Percentiles rank a stretch among this genome's conserved stretches.
Evolutionary conservation across 2,888 invertebrate genomes (phyloP).

Genomic region (Melipona beecheii): DNA sequence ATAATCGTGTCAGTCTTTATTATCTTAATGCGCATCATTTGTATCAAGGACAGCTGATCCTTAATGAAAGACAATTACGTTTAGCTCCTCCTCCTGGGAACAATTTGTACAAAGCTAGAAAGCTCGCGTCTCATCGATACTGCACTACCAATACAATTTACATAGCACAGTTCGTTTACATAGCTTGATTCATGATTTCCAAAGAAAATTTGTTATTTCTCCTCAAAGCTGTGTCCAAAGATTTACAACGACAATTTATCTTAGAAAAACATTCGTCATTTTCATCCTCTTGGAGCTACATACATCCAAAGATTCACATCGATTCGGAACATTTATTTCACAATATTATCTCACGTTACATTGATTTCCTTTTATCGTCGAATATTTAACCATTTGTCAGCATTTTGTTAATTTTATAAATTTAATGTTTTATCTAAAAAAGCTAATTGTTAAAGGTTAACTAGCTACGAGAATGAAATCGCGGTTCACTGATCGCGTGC

Average conservation of each 20-base stretch:
- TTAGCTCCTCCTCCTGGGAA: not conserved
- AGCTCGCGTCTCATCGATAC: slow-evolving; percentile 23
- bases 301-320: not conserved
- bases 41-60: slow-evolving; percentile 2
- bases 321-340: not conserved
- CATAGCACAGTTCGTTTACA: not conserved
- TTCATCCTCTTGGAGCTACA: not conserved
- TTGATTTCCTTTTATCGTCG: not conserved
- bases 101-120: not conserved
- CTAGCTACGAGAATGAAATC: not conserved
- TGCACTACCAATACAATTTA: slow-evolving; percentile 1
- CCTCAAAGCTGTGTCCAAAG: too few species aligned
- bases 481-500: slow-evolving; percentile 26
- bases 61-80: not conserved
- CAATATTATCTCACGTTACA: not conserved
- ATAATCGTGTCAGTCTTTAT: not conserved
- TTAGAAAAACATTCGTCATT: not conserved
- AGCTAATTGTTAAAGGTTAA: not conserved
- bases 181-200: not conserved
- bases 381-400: not conserved
- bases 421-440: not conserved
- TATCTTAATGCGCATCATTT: slow-evolving; percentile 32
- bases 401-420: not conserved
- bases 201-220: not conserved
- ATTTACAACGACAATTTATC: not conserved